phyloP scores from a whole-genome alignment of 2,888 invertebrate species.

The Latrodectus hesperus region DNA sequence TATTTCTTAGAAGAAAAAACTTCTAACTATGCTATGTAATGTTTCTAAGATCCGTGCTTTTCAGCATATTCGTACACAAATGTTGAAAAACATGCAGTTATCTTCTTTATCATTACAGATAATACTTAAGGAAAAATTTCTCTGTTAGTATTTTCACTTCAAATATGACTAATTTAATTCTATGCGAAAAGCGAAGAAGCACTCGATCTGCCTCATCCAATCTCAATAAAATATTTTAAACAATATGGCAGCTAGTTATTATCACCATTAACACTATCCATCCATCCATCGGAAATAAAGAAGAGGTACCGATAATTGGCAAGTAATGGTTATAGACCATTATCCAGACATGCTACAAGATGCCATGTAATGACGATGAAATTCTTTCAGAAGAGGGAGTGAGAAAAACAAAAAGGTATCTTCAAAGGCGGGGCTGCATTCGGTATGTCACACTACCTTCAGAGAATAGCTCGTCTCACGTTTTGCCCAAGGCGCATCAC shows the following conservation, averaged over 20 bases:
- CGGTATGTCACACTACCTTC: conserved; percentile 63
- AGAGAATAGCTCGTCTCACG: not conserved
- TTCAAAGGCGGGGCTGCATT: conserved; percentile 59
- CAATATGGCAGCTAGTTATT: not conserved
- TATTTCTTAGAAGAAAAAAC: too few species aligned
- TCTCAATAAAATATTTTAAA: not conserved
- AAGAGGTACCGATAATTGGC: not conserved
- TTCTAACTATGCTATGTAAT: too few species aligned
- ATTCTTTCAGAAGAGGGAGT: not conserved
- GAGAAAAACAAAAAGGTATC: conserved; percentile 8
- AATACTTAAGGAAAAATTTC: too few species aligned
- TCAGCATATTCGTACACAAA: too few species aligned
- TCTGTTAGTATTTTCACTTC: too few species aligned
- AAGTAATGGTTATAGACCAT: conserved; percentile 1
- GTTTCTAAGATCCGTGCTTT: too few species aligned
- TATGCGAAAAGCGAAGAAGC: too few species aligned
- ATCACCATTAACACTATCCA: conserved; percentile 5
- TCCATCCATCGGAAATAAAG: not conserved
- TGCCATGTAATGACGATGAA: not conserved
- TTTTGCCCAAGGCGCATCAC: not conserved
- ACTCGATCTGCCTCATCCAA: too few species aligned
- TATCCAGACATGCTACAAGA: not conserved
- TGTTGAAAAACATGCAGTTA: too few species aligned
- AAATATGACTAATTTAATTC: too few species aligned
- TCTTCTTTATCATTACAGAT: too few species aligned